Conservation (phyloP, 2,888 invertebrate genomes). For the Sinopyrophorus schimmeli region DNA sequence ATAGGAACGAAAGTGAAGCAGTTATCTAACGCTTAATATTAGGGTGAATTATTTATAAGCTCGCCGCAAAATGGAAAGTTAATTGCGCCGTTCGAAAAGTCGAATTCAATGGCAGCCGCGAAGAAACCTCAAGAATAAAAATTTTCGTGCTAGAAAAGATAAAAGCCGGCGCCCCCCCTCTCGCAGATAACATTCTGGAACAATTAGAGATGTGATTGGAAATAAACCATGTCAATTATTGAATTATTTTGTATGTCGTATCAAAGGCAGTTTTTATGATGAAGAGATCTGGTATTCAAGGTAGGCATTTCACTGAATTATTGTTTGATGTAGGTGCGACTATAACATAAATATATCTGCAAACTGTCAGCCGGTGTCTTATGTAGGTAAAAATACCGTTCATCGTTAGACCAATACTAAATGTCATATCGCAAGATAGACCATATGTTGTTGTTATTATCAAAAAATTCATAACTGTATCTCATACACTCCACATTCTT, state of each 20-base stretch:
- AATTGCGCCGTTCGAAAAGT: too few relatives aligned
- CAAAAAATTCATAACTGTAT: slow-evolving; percentile 15
- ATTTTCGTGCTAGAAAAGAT: too few relatives aligned
- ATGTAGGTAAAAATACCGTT: slow-evolving; percentile 27
- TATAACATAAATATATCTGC: slow-evolving; percentile 10
- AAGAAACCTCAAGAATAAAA: too few relatives aligned
- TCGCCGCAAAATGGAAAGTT: too few relatives aligned
- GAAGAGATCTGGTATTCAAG: not conserved
- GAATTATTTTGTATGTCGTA: not conserved
- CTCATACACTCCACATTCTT: too few relatives aligned
- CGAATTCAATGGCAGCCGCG: too few relatives aligned
- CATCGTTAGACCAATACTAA: slow-evolving; percentile 12
- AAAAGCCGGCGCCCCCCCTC: too few relatives aligned
- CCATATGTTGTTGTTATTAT: slow-evolving; percentile 19
- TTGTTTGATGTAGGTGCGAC: slow-evolving; percentile 18
- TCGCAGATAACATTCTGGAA: not conserved
- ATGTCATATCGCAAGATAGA: slow-evolving; percentile 11
- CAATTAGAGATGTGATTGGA: not conserved
- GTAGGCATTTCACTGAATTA: not conserved
- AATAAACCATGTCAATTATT: slow-evolving; percentile 5
- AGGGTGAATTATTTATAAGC: too few relatives aligned
- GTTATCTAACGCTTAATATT: too few relatives aligned
- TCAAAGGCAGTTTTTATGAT: not conserved
- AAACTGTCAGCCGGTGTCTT: slow-evolving; percentile 14
- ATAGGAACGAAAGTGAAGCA: too few relatives aligned